Base-by-base conservation (phyloP, 30 jellyfish, hydroid and myxozoan species). In the Turritopsis rubra region DNA sequence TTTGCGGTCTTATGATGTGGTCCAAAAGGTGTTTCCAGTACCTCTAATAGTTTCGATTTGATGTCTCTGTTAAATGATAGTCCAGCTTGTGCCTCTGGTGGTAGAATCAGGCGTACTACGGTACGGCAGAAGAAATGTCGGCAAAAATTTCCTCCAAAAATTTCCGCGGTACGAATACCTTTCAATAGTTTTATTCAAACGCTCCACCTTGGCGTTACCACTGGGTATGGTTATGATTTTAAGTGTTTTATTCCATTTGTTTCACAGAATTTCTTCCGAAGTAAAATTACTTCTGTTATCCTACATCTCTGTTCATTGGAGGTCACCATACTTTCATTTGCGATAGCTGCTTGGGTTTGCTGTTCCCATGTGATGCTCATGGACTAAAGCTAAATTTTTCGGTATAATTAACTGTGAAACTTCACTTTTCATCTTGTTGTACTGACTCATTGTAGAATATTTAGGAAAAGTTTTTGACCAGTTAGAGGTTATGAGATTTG, bases 271-370 rank as follows among this genome's bases (percentile, higher is more conserved):
- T 60, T 60, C 0, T 18, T 60, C 73, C 73, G 73, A 60, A 60
- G 21, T 23, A 60, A 60, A 60, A 60, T 60, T 60, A 23, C 22
- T 18, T 18, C 73, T 23, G 21, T 60, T 60, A 23, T 60, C 73
- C 79, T 21, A 79, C 94, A 23, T 78, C 94, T 66, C 70, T 79
- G 79, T 86, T 86, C 20, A 78, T 8, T 72, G 81, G 85, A 24
- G 94, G 94, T 85, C 89, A 78, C 94, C 86, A 86, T n/a, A 86
- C 89, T 87, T 87, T 87, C 16, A 86, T 19, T 70, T 86, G 81
- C 75, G 81, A 75, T 54, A 75, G 27, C 53, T 53, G 52, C 81
- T 87, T 85, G 79, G 72, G 75, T 29, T 66, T 65, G 71, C 91
- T 22, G 65, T 81, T 79, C 91, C 91, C 28, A 85, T 86, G 65